These are phyloP conservation scores for Orthosia incerta DNA, from an alignment of 2,888 invertebrate genomes.

Conservation along the genomic window DNA sequence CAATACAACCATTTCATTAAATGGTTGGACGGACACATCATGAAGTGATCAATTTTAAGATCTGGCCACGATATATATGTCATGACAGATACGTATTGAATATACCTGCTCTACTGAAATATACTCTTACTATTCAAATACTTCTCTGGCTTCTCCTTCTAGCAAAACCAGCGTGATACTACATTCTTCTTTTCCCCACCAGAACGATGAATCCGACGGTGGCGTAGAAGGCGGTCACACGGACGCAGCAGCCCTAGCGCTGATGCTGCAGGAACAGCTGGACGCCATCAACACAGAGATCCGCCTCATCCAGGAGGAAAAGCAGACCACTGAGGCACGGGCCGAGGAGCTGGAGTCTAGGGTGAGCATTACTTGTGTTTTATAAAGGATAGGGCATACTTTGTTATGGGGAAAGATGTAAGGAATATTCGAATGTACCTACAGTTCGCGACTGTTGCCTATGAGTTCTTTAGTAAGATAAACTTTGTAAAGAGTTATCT, in stretches of 20 bases:
- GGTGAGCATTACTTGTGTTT: conserved; percentile 72
- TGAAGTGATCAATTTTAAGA: too few species aligned
- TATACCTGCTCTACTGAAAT: too few species aligned
- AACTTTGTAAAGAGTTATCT: too few species aligned
- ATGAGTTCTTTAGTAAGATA: too few species aligned
- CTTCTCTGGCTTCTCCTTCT: too few species aligned
- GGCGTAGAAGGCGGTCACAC: conserved; percentile 92
- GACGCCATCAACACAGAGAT: conserved; percentile 99
- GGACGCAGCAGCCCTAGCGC: conserved; percentile 99
- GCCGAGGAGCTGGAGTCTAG: conserved; percentile 99
- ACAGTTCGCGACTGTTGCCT: too few species aligned
- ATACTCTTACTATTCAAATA: too few species aligned
- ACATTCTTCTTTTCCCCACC: not conserved
- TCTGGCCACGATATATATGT: too few species aligned
- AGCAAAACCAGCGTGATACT: not conserved
- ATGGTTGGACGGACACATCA: too few species aligned
- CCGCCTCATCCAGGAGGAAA: conserved; percentile 97
- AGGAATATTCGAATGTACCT: not conserved
- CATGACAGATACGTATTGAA: too few species aligned
- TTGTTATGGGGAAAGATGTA: not conserved
- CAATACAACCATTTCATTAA: too few species aligned
- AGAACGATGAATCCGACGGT: conserved; percentile 87
- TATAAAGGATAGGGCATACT: too few species aligned
- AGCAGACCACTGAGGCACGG: conserved; percentile 98
- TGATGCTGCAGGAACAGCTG: conserved; percentile 99